Conservation (phyloP, 2,888 invertebrate species). For the Oscheius onirici region DNA sequence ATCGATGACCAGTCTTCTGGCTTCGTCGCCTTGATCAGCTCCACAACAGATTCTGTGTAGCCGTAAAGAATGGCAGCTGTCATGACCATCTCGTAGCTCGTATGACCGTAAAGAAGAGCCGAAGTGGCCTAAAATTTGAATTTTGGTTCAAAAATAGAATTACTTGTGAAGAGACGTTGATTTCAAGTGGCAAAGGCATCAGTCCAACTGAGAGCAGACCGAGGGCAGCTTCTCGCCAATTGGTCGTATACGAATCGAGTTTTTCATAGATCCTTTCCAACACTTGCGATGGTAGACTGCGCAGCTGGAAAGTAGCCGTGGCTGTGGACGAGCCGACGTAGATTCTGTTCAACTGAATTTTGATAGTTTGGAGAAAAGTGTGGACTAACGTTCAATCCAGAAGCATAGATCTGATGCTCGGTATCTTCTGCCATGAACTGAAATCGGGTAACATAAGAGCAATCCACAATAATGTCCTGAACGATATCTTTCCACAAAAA, state of each 20-base stretch:
- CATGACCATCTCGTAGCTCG: not conserved
- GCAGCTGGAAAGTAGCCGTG: not conserved
- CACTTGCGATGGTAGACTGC: slow-evolving; percentile 15
- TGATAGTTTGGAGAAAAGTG: not conserved
- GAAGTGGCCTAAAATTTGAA: not conserved
- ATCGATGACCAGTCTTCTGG: not conserved
- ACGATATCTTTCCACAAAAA: not conserved
- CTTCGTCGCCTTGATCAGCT: not conserved
- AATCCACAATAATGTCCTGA: slow-evolving; percentile 19
- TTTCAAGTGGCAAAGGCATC: not conserved
- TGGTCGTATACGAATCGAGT: not conserved
- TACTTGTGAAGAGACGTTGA: too few species aligned
- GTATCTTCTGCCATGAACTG: slow-evolving; percentile 16
- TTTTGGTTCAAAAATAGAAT: too few species aligned
- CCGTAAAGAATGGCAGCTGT: slow-evolving; percentile 11
- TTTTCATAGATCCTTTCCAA: not conserved
- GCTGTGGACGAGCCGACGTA: not conserved
- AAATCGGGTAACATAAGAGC: not conserved
- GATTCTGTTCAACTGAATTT: slow-evolving; percentile 1
- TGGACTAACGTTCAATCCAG: slow-evolving; percentile 1
- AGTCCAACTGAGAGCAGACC: slow-evolving; percentile 4
- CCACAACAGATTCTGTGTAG: not conserved
- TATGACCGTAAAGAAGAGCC: not conserved
- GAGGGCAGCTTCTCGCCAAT: not conserved
- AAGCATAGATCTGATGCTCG: slow-evolving; percentile 17